Conservation (phyloP, 2,797 vertebrate genomes). For the Crocidura indochinensis region DNA sequence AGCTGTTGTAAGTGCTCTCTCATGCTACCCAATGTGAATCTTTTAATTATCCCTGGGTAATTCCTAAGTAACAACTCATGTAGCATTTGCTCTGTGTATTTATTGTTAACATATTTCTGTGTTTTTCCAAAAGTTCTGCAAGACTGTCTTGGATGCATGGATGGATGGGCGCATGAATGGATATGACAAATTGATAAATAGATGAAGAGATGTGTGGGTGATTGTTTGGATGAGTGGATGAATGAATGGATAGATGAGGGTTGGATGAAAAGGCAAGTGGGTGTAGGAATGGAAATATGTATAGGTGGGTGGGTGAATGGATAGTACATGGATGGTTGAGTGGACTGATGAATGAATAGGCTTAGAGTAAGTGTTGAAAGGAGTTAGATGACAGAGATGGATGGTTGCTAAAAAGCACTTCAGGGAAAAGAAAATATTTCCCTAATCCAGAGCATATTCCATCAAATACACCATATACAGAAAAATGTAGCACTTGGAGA, state of each 20-base stretch:
- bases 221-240: neutral
- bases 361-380: neutral
- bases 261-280: neutral
- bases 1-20: neutral
- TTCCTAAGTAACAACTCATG: too few species aligned
- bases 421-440: neutral
- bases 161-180: neutral
- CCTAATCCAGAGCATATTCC: neutral
- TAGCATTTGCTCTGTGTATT: neutral
- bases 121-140: neutral
- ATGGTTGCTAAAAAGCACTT: neutral
- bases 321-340: neutral
- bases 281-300: too few species aligned
- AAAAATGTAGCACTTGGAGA: neutral
- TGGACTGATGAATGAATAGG: neutral
- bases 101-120: neutral
- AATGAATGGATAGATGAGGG: too few species aligned
- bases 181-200: neutral
- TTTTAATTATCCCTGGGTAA: neutral
- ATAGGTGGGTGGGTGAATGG: neutral
- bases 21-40: neutral
- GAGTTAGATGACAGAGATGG: constrained; percentile 2
- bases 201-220: neutral
- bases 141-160: neutral
- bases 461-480: neutral